Base-by-base conservation (phyloP, 1,140 invertebrate species). In the Eumaeus atala region DNA sequence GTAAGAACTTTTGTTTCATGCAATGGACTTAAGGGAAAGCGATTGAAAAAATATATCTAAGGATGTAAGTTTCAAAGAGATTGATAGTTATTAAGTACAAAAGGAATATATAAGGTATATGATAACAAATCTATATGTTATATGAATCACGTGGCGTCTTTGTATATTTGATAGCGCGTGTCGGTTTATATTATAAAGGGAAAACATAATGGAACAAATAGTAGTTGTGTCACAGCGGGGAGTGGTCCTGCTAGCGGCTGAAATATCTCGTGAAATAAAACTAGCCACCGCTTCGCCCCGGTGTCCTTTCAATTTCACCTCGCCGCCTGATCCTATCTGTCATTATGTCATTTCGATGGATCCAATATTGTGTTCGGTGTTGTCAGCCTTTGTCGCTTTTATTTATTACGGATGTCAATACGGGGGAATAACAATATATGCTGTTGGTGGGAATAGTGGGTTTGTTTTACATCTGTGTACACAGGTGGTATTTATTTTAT, bases 181-280 rank as follows among this genome's bases (percentile, higher is more conserved):
- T 44, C 40, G 40, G 14, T 28, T 28, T 28, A 28, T 28, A 44
- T 40, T 40, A 14, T 44, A 44, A 16, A 18, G 40, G 8, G 8
- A 44, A 14, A 17, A 16, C 10, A 40, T 40, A 44, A 44, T 44
- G 40, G 40, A 44, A 16, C 40, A 10, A 44, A 16, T 44, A 16
- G 40, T 40, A 40, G n/a, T 10, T n/a, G n/a, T 16, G 40, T 28
- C 40, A 16, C 78, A 81, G 79, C 77, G 70, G 78, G 81, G 67
- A 65, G 69, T 73, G 68, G 76, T 78, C 56, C 59, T 62, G 56
- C 54, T 64, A n/a, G n/a, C n/a, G n/a, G 54, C 56, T 72, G 68
- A 77, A 73, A 76, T 76, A 79, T 76, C 67, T 72, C 76, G 62
- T 71, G 72, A 75, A 75, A 77, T 77, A 76, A 72, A 73, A 68